phyloP scores from a whole-genome alignment of 2,888 invertebrate genomes.

The Volucella zonaria region DNA sequence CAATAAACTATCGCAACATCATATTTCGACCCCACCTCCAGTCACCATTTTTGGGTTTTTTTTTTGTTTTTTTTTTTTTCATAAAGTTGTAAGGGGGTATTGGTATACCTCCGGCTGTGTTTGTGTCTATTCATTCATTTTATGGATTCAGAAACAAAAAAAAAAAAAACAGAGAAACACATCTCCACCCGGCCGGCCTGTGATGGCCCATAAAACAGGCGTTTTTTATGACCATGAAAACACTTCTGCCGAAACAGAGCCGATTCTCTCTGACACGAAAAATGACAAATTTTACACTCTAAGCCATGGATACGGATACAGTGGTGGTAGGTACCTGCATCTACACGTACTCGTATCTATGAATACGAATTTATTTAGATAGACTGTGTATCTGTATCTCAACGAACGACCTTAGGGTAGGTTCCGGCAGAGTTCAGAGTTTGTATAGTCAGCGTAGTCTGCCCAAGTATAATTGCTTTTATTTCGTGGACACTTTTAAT shows the following conservation, averaged over 20 bases:
- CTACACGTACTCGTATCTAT: background rate
- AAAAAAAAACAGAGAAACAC: background rate
- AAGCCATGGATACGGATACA: background rate
- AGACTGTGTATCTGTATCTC: conserved; percentile 17
- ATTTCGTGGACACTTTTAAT: conserved; percentile 69
- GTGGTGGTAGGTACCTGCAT: no score
- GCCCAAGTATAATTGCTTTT: conserved; percentile 52
- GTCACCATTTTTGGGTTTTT: background rate
- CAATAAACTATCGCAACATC: conserved; percentile 62
- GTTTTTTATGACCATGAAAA: conserved; percentile 54
- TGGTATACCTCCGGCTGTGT: no score
- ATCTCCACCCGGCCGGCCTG: conserved; percentile 7
- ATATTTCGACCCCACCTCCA: conserved; percentile 46
- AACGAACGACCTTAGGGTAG: conserved; percentile 67
- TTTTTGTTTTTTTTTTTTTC: background rate
- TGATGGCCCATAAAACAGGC: conserved; percentile 53
- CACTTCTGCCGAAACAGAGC: conserved; percentile 56
- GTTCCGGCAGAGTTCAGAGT: conserved; percentile 39
- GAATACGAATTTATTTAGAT: background rate
- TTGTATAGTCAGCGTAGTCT: no score
- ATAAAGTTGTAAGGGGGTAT: no score
- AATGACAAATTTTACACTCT: conserved; percentile 26
- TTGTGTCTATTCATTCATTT: conserved; percentile 30
- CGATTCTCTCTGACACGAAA: conserved; percentile 10
- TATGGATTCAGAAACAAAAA: conserved; percentile 33